phyloP scores from a whole-genome alignment of 2,797 vertebrate genomes.

The Intellagama lesueurii region DNA sequence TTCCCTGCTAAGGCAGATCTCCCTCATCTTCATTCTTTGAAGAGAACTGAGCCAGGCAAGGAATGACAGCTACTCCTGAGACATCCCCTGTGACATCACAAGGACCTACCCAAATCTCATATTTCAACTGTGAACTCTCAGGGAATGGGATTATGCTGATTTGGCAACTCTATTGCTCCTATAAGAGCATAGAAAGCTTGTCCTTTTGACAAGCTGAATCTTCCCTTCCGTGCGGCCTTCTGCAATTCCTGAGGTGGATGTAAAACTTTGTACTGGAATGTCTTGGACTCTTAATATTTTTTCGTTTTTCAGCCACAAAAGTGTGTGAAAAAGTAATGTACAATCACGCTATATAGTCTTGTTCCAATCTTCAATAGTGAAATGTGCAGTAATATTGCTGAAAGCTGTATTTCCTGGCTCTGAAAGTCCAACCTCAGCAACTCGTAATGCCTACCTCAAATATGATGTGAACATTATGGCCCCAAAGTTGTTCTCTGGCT shows the following conservation, averaged over 20 bases:
- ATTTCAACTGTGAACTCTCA: no score
- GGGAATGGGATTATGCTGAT: not conserved
- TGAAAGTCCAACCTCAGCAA: not conserved
- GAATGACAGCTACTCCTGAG: no score
- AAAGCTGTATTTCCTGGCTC: not conserved
- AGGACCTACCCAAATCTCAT: no score
- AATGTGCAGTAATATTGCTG: not conserved
- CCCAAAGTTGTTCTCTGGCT: not conserved
- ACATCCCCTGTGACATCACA: no score
- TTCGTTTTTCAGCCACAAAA: slow-evolving; percentile 19
- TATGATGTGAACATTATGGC: not conserved
- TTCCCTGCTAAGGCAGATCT: no score
- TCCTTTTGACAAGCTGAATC: slow-evolving; percentile 5
- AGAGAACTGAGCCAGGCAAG: no score
- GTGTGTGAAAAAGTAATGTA: not conserved
- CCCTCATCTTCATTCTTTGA: no score
- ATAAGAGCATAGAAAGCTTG: not conserved
- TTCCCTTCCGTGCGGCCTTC: not conserved
- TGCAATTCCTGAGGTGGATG: slow-evolving; percentile 36
- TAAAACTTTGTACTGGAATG: slow-evolving; percentile 13
- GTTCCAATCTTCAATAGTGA: not conserved
- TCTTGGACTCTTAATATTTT: not conserved
- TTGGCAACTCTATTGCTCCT: not conserved
- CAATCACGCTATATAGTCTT: not conserved
- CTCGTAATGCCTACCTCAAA: not conserved